Evolutionary conservation across 2,888 invertebrate genomes (phyloP), one percentile per base, ranked within the genome.

Genomic region (Ochropleura leucogaster): DNA sequence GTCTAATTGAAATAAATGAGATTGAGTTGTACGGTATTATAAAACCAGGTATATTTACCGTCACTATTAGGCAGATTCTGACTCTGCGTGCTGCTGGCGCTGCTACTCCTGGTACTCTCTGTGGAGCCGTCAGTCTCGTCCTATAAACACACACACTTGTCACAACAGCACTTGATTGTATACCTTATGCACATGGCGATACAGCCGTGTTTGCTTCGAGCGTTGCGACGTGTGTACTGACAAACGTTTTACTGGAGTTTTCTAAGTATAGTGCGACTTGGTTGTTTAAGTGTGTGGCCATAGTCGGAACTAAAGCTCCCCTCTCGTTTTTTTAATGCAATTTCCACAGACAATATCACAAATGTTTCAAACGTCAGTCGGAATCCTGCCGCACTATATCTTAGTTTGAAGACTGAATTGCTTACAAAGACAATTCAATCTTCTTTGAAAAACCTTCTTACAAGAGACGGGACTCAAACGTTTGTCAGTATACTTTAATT

Each of bases 41-140:
- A 55, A 55, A 40, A 60, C 1, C 8, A 18, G 5, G 3, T 16
- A 63, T 87, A 88, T 90, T 82, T 77, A 96, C 96, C 96, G 44
- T 96, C 96, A 80, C 94, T 95, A 65, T 93, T 96, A 2, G 96
- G 96, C 83, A 96, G 84, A 60, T 93, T 94, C 86, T 95, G 95
- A 78, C 95, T 96, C 85, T 94, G 97, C 84, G 90, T 95, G 90
- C 95, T 95, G 85, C 94, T 95, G 18, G 94, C 93, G 71, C 95
- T 94, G 89, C 95, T 95, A 70, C 94, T 96, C 30, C 94, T 84
- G 1, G 96, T 94, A 75, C 94, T 95, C 60, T 95, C 96, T 8
- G 96, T 93, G 3, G 96, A 96, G 30, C 93, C 95, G 87, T 98
- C 98, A 44, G 97, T 97, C 87, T 97, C 97, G 89, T 98, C 98